These are phyloP conservation scores for Mycetomoellerius zeteki DNA, from an alignment of 1,140 invertebrate species.

Conservation along the genomic window DNA sequence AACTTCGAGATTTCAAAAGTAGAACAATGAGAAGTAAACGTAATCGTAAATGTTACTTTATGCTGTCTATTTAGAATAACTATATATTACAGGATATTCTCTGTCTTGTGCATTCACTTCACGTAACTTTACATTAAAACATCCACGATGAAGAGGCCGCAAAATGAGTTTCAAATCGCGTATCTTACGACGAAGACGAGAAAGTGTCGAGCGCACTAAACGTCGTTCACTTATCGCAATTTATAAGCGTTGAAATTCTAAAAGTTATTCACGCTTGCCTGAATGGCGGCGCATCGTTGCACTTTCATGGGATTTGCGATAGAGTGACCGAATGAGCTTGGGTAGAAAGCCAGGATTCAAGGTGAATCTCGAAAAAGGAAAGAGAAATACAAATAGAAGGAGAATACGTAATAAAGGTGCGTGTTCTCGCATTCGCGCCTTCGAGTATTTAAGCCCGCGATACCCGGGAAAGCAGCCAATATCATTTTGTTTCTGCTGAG, in stretches of 20 bases:
- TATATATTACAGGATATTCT: neutral
- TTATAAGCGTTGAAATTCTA: conserved; percentile 28
- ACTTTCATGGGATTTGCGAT: conserved; percentile 12
- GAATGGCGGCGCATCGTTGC: neutral
- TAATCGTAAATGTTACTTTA: neutral
- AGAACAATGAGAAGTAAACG: neutral
- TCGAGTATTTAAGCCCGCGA: conserved; percentile 57
- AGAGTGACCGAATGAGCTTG: neutral
- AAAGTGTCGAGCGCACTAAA: neutral
- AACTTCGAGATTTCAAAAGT: neutral
- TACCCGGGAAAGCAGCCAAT: conserved; percentile 46
- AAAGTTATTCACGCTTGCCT: conserved; percentile 1
- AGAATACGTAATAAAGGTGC: conserved; percentile 21
- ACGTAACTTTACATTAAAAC: neutral
- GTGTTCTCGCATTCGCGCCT: conserved; percentile 31
- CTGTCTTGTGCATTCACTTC: neutral
- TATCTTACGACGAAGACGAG: neutral
- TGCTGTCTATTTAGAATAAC: neutral
- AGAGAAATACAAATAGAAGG: neutral
- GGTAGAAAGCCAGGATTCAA: neutral
- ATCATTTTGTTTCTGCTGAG: conserved; percentile 70
- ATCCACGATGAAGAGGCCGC: neutral
- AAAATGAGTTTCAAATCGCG: neutral
- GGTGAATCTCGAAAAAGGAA: neutral
- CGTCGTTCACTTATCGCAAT: conserved; percentile 8